Evolutionary conservation across 2,797 vertebrate species (phyloP).

Genomic region (Eremophila alpestris): DNA sequence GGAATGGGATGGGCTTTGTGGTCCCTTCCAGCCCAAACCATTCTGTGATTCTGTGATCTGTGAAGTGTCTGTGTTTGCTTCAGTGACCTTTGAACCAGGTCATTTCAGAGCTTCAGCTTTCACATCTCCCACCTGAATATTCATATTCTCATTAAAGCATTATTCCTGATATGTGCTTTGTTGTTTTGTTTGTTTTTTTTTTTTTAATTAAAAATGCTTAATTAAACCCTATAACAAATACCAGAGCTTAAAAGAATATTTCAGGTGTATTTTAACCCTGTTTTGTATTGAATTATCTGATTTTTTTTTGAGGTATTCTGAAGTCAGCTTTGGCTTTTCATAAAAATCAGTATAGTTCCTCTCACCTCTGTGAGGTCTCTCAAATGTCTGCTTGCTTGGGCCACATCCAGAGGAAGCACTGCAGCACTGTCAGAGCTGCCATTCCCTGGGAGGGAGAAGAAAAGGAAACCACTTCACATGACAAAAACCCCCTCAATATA

Average conservation of each 20-base stretch:
- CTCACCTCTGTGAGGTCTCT: not conserved
- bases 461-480: not conserved
- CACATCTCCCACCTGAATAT: not conserved
- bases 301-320: not conserved
- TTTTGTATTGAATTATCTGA: not conserved
- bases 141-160: not conserved
- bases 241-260: not conserved
- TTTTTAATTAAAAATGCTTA: not conserved
- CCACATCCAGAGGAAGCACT: not conserved
- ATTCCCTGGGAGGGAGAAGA: not conserved
- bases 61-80: not conserved
- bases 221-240: not conserved
- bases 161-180: not conserved
- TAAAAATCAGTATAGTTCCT: not conserved
- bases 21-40: not conserved
- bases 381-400: not conserved
- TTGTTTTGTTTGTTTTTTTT: not conserved
- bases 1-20: fast-evolving
- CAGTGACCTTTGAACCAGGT: not conserved
- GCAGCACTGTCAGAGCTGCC: not conserved
- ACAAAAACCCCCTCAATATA: not conserved
- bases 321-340: not conserved
- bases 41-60: not conserved
- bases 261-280: not conserved
- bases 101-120: not conserved